Evolutionary conservation across 2,113 vertebrate species (phyloP).

Genomic region (Lepus americanus): DNA sequence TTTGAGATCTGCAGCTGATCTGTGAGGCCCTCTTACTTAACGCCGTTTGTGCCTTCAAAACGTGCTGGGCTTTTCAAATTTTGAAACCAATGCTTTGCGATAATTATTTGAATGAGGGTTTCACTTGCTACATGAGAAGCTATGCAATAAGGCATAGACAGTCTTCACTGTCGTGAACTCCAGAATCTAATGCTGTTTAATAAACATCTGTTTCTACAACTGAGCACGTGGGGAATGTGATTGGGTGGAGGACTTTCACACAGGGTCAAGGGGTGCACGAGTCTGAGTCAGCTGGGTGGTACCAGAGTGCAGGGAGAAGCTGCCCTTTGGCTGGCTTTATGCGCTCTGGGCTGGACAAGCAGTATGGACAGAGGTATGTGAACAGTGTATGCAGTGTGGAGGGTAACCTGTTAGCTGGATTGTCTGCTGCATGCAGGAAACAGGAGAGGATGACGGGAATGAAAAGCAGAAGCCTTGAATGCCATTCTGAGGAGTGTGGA

Average conservation of each 20-base stretch:
- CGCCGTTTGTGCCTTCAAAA: neutral
- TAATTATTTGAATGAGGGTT: fast-evolving
- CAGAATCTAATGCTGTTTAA: fast-evolving
- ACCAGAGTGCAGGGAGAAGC: neutral
- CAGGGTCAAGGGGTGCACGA: neutral
- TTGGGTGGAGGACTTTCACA: neutral
- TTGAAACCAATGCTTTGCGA: neutral
- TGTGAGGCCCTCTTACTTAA: neutral
- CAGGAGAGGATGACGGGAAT: neutral
- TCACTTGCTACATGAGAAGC: neutral
- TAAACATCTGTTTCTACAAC: neutral
- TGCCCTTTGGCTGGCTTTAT: neutral
- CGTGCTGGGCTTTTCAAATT: neutral
- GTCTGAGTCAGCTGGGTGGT: neutral
- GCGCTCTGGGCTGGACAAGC: neutral
- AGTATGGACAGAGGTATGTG: neutral
- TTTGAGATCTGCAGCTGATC: fast-evolving
- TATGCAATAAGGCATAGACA: neutral
- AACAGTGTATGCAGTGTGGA: fast-evolving
- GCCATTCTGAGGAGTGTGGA: neutral
- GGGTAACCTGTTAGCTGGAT: neutral
- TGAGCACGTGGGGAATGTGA: neutral
- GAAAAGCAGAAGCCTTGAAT: neutral
- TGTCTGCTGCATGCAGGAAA: neutral
- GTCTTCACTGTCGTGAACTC: no score